Evolutionary conservation across 2,888 invertebrate species (phyloP).

Genomic region (Andricus curvator): DNA sequence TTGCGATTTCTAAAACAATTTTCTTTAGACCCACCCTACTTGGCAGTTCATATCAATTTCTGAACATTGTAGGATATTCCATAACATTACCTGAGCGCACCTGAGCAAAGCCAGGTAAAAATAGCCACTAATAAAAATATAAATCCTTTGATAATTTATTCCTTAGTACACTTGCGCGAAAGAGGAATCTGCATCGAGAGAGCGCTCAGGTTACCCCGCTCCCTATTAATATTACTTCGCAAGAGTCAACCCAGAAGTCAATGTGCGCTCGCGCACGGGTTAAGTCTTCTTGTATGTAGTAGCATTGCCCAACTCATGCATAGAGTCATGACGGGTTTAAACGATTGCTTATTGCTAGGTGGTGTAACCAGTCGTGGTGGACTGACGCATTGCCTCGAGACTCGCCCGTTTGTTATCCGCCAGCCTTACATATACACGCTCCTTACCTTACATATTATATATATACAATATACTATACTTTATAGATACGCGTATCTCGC

Average conservation of each 20-base stretch:
- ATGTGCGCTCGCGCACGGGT: conserved; percentile 42
- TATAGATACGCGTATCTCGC: conserved; percentile 21
- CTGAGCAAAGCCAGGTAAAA: no score
- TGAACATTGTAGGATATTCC: no score
- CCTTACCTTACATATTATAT: conserved; percentile 17
- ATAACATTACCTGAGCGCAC: no score
- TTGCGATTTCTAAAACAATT: no score
- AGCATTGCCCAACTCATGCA: conserved; percentile 69
- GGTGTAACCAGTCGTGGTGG: conserved; percentile 62
- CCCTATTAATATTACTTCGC: conserved; percentile 32
- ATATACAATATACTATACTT: not conserved
- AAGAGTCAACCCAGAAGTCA: conserved; percentile 40
- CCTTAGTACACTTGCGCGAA: not conserved
- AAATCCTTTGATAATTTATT: conserved; percentile 24
- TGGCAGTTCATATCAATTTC: no score
- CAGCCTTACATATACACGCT: conserved; percentile 3
- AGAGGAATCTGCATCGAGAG: conserved; percentile 2
- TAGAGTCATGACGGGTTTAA: conserved; percentile 70
- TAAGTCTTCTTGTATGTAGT: conserved; percentile 54
- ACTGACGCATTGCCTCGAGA: conserved; percentile 61
- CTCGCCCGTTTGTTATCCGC: conserved; percentile 62
- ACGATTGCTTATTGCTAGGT: conserved; percentile 66
- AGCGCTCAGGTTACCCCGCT: conserved; percentile 7
- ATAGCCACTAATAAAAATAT: not conserved
- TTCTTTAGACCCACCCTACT: no score